Percentiles rank a stretch among this genome's conserved stretches.
phyloP scores from a whole-genome alignment of 2,797 vertebrate species.

The Eidolon dupreanum region DNA sequence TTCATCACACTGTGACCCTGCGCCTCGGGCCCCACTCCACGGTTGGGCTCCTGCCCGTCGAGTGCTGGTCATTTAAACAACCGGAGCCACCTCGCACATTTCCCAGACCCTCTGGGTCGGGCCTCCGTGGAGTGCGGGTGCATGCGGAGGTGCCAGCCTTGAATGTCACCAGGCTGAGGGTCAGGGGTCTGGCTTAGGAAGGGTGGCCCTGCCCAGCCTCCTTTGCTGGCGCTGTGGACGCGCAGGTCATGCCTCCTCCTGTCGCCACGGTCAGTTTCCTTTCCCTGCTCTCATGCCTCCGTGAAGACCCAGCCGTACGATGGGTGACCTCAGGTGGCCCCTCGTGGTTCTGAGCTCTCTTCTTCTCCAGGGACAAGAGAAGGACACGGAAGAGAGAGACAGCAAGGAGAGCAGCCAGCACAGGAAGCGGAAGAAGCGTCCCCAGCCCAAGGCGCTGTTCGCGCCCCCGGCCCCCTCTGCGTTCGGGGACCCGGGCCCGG shows the following conservation, averaged over 20 bases:
- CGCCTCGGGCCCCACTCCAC: background rate
- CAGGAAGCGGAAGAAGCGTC: constrained; percentile 76
- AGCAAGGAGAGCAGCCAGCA: constrained; percentile 53
- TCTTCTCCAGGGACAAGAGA: constrained; percentile 66
- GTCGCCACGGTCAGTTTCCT: background rate
- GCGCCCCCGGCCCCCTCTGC: constrained; percentile 46
- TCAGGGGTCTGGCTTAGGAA: background rate
- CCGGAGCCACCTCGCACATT: background rate
- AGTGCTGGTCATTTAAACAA: background rate
- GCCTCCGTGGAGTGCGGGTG: background rate
- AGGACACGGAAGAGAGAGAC: constrained; percentile 49
- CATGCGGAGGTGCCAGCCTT: background rate
- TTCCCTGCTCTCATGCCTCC: background rate
- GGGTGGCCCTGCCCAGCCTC: background rate
- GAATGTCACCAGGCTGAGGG: rapidly evolving
- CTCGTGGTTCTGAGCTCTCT: background rate
- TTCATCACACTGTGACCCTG: background rate
- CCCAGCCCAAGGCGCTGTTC: constrained; percentile 74
- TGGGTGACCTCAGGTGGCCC: background rate
- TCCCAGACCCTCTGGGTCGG: background rate
- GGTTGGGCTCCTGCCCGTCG: background rate
- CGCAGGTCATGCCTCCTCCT: background rate
- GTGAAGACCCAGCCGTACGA: background rate
- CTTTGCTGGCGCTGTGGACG: background rate
- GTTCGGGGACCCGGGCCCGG: background rate